Percentiles rank a stretch among this genome's conserved stretches.
phyloP scores from a whole-genome alignment of 2,888 invertebrate genomes.

The Orthosia gothica region DNA sequence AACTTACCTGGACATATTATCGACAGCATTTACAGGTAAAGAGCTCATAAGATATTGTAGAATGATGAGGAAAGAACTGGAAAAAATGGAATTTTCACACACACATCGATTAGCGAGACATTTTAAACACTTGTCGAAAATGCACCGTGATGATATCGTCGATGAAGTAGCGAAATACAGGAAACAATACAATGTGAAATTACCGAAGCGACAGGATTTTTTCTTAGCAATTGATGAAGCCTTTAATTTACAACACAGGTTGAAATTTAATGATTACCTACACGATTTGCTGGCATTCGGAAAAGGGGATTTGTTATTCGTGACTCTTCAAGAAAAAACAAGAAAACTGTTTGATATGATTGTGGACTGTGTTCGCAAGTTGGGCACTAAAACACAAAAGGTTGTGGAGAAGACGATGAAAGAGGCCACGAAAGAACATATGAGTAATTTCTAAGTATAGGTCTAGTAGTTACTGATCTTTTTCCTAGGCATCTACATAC shows the following conservation, averaged over 20 bases:
- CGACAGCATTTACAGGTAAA: conserved; percentile 69
- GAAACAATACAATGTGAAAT: conserved; percentile 63
- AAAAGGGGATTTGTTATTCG: conserved; percentile 47
- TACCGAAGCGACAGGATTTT: conserved; percentile 69
- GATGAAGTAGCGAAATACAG: conserved; percentile 68
- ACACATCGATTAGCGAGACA: conserved; percentile 71
- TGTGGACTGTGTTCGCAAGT: conserved; percentile 56
- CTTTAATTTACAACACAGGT: conserved; percentile 74
- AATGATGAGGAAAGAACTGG: conserved; percentile 69
- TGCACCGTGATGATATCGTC: conserved; percentile 70
- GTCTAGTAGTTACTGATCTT: not conserved
- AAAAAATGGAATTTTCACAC: conserved; percentile 65
- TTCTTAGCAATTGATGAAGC: conserved; percentile 76
- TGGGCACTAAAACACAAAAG: conserved; percentile 60
- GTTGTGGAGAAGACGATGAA: conserved; percentile 69
- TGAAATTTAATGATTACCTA: conserved; percentile 78
- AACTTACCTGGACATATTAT: conserved; percentile 72
- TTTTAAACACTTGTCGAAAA: conserved; percentile 69
- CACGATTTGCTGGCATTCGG: conserved; percentile 67
- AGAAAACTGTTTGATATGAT: conserved; percentile 67
- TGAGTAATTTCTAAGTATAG: not conserved
- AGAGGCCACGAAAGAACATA: conserved; percentile 74
- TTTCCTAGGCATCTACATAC: not conserved
- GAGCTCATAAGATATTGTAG: conserved; percentile 72
- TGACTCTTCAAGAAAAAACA: conserved; percentile 64